phyloP scores from a whole-genome alignment of 92 coral and sea anemone genomes.

The Porites evermanni region DNA sequence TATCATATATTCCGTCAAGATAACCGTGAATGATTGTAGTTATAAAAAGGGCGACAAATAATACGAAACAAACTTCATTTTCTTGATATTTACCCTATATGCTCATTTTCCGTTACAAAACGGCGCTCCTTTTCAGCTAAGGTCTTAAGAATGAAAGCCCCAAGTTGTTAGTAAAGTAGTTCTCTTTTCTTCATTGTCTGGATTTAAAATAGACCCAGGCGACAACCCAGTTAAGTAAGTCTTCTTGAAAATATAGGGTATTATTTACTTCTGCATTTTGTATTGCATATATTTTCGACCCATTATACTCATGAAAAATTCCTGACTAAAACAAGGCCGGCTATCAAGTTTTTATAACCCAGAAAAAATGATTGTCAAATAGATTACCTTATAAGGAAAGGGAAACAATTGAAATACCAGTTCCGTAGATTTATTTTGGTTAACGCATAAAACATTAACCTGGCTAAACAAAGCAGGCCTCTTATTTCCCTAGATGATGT shows the following conservation, averaged over 20 bases:
- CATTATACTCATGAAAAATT: constrained; percentile 33
- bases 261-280: background rate
- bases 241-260: background rate
- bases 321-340: constrained; percentile 29
- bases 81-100: no score
- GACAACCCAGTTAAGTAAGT: background rate
- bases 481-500: constrained; percentile 51
- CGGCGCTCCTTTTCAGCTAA: no score
- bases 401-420: constrained; percentile 44
- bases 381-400: constrained; percentile 29
- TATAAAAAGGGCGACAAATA: no score
- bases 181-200: background rate
- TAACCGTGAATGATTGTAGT: no score
- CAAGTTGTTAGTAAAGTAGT: no score
- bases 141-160: no score
- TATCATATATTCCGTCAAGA: no score
- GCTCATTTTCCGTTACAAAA: no score
- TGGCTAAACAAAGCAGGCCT: background rate
- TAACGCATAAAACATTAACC: constrained; percentile 26
- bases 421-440: constrained; percentile 9
- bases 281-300: background rate
- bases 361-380: constrained; percentile 14
- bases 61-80: no score
- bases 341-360: constrained; percentile 43
- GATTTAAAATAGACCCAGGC: background rate